These are phyloP conservation scores for Myotis lucifugus DNA, from an alignment of 2,113 vertebrate genomes.

Conservation along the genomic window DNA sequence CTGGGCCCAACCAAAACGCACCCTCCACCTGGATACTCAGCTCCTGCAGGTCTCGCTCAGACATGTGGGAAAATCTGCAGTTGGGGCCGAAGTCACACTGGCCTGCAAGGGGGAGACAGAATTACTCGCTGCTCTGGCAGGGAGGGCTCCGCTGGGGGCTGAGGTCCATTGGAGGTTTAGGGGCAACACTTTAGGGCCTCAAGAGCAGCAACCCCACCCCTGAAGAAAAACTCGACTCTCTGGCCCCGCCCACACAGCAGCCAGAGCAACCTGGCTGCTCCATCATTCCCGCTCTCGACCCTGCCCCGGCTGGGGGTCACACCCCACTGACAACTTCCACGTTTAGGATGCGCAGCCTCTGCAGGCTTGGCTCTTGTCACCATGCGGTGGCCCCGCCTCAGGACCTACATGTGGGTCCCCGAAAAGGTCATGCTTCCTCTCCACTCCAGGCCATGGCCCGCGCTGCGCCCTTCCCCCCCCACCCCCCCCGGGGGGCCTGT, in stretches of 20 bases:
- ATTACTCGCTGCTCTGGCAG: background rate
- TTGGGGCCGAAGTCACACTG: conserved; percentile 93
- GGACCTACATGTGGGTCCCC: background rate
- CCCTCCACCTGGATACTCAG: conserved; percentile 91
- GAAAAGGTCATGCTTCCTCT: background rate
- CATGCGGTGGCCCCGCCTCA: background rate
- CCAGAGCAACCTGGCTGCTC: background rate
- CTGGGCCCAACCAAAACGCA: conserved; percentile 64
- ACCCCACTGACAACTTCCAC: background rate
- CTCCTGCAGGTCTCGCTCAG: conserved; percentile 88
- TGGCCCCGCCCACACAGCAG: background rate
- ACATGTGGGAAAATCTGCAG: conserved; percentile 97
- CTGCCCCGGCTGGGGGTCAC: background rate
- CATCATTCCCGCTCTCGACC: background rate
- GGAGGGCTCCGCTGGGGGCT: background rate
- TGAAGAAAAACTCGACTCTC: background rate
- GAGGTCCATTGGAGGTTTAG: background rate
- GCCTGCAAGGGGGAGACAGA: conserved; percentile 80
- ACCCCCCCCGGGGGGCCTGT: no score
- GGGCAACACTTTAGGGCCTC: background rate
- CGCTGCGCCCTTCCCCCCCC: background rate
- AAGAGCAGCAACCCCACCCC: background rate
- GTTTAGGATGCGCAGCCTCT: background rate
- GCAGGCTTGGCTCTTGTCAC: background rate
- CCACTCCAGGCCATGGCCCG: background rate